Conservation (phyloP, 2,113 vertebrate genomes). For the Furnarius figulus region DNA sequence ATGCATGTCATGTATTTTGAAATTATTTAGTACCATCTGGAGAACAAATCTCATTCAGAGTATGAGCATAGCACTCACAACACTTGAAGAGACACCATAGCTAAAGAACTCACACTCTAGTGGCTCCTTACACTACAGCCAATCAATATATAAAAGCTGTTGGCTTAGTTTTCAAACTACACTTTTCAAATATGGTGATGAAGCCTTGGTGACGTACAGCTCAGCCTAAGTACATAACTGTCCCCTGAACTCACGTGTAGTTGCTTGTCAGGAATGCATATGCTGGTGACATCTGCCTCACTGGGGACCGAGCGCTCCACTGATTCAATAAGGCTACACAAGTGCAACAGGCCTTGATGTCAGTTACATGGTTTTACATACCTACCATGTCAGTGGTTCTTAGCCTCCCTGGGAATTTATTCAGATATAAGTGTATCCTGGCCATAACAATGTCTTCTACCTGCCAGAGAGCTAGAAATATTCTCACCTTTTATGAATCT, state of each 20-base stretch:
- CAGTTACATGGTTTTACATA: conserved; percentile 75
- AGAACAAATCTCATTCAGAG: not conserved
- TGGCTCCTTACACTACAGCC: not conserved
- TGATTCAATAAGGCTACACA: conserved; percentile 75
- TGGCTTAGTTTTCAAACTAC: conserved; percentile 53
- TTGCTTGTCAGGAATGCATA: conserved; percentile 63
- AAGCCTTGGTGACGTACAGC: conserved; percentile 1
- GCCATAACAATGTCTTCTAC: conserved; percentile 67
- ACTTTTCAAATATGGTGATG: conserved; percentile 35
- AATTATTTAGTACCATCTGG: conserved; percentile 4
- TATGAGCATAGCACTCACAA: rapidly evolving
- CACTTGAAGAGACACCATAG: not conserved
- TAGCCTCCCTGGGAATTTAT: conserved; percentile 70
- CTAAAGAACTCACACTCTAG: not conserved
- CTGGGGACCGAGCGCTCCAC: conserved; percentile 64
- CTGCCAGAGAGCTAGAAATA: conserved; percentile 52
- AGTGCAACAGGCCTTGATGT: conserved; percentile 73
- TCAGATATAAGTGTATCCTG: conserved; percentile 63
- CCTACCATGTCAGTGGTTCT: conserved; percentile 68
- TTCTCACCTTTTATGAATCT: conserved; percentile 36
- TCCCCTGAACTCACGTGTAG: conserved; percentile 61
- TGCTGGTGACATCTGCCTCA: conserved; percentile 53
- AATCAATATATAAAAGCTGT: not conserved
- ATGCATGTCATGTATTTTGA: conserved; percentile 13
- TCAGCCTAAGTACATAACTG: not conserved